phyloP scores from a whole-genome alignment of 2,888 invertebrate species.

The Furcula furcula region DNA sequence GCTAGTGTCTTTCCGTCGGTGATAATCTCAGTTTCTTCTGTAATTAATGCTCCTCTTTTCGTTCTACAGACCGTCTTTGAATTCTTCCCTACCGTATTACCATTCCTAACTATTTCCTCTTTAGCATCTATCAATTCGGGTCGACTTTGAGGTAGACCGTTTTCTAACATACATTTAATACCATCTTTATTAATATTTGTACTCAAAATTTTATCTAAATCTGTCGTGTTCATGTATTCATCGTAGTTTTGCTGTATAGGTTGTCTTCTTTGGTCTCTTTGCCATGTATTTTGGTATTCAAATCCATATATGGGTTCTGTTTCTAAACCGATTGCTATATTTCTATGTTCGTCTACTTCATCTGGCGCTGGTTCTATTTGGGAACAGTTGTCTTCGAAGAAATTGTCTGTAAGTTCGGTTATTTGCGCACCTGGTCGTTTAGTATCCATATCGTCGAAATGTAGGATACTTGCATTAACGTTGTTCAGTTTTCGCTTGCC shows the following conservation, averaged over 20 bases:
- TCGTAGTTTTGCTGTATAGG: constrained; percentile 70
- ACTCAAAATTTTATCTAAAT: constrained; percentile 61
- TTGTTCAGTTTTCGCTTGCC: constrained; percentile 80
- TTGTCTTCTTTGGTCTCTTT: constrained; percentile 78
- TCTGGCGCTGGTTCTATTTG: constrained; percentile 70
- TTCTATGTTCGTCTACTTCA: constrained; percentile 39
- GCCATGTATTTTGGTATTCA: constrained; percentile 62
- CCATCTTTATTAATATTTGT: constrained; percentile 57
- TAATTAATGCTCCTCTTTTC: constrained; percentile 66
- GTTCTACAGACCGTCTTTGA: constrained; percentile 67
- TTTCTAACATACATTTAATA: constrained; percentile 66
- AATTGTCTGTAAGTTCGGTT: constrained; percentile 75
- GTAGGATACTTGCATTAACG: constrained; percentile 57
- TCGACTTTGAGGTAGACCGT: constrained; percentile 65
- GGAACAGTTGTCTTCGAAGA: constrained; percentile 60
- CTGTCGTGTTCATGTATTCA: constrained; percentile 57
- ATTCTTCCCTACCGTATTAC: constrained; percentile 66
- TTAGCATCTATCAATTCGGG: constrained; percentile 62
- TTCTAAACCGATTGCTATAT: constrained; percentile 51
- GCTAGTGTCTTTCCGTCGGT: constrained; percentile 67
- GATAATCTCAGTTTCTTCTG: constrained; percentile 70
- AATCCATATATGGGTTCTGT: constrained; percentile 69
- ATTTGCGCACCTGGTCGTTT: constrained; percentile 75
- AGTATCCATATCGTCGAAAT: constrained; percentile 57
- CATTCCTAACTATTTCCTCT: constrained; percentile 61